Percentiles rank a stretch among this genome's conserved stretches.
These are phyloP conservation scores for Aramus guarauna DNA, from an alignment of 2,113 vertebrate genomes.

Conservation along the genomic window DNA sequence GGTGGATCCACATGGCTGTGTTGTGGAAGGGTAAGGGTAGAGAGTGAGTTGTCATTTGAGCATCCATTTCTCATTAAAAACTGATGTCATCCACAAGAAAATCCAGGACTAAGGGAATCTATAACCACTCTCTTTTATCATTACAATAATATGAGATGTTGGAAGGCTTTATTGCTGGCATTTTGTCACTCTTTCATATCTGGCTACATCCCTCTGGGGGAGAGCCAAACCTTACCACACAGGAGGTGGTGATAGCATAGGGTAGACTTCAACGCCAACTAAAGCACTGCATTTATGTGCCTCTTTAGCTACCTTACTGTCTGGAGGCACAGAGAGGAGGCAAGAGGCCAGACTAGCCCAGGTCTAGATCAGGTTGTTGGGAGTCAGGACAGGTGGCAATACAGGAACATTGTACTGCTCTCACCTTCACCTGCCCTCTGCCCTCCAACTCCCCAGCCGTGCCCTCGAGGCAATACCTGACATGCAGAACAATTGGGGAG, in stretches of 20 bases:
- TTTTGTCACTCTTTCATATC: not conserved
- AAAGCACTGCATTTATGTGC: not conserved
- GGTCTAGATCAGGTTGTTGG: not conserved
- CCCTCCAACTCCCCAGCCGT: not conserved
- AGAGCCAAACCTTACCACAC: not conserved
- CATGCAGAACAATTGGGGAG: not conserved
- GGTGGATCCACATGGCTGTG: not conserved
- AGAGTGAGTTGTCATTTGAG: not conserved
- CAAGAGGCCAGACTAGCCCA: not conserved
- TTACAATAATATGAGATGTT: not conserved
- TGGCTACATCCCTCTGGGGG: not conserved
- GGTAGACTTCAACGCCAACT: accelerated
- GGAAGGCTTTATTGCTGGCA: not conserved
- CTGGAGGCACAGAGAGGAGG: not conserved
- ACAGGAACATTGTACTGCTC: not conserved
- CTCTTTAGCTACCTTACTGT: not conserved
- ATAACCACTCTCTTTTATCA: not conserved
- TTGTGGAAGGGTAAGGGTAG: not conserved
- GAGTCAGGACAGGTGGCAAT: not conserved
- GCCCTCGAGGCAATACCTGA: not conserved
- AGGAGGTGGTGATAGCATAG: not conserved
- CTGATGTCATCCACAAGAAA: not conserved
- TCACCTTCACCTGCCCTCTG: not conserved
- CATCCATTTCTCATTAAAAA: not conserved
- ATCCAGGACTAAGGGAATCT: not conserved